A percentile compares a stretch with the other conserved stretches of the same genome.
These are phyloP conservation scores for Heterochromis multidens DNA, from an alignment of 2,113 vertebrate genomes.

Conservation along the genomic window DNA sequence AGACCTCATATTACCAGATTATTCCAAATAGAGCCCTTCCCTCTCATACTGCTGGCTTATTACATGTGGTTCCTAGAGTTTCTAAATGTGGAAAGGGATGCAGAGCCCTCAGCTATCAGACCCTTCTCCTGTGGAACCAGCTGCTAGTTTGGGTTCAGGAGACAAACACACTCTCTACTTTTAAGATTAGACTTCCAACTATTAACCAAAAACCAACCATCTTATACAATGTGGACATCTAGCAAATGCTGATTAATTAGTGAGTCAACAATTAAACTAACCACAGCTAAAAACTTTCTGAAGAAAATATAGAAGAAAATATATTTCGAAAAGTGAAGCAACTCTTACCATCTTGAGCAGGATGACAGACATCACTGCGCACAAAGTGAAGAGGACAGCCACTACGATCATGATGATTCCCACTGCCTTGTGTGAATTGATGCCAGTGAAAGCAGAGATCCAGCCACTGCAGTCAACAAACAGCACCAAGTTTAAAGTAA, in stretches of 20 bases:
- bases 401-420: constrained; percentile 89
- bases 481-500: neutral
- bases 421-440: constrained; percentile 67
- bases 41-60: no score
- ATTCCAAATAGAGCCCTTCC: no score
- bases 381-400: constrained; percentile 87
- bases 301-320: neutral
- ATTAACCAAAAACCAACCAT: neutral
- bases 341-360: constrained; percentile 90
- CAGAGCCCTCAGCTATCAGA: no score
- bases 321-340: neutral
- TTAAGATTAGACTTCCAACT: no score
- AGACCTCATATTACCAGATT: no score
- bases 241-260: neutral
- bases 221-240: neutral
- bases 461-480: constrained; percentile 81
- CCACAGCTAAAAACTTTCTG: neutral
- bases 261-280: neutral
- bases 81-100: no score
- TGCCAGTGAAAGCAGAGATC: constrained; percentile 78
- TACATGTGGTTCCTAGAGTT: no score
- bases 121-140: no score
- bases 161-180: no score
- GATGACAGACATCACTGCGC: constrained; percentile 80
- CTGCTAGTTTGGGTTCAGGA: no score